Evolutionary conservation across 2,113 vertebrate genomes (phyloP).

Genomic region (Brachyhypopomus gauderio): DNA sequence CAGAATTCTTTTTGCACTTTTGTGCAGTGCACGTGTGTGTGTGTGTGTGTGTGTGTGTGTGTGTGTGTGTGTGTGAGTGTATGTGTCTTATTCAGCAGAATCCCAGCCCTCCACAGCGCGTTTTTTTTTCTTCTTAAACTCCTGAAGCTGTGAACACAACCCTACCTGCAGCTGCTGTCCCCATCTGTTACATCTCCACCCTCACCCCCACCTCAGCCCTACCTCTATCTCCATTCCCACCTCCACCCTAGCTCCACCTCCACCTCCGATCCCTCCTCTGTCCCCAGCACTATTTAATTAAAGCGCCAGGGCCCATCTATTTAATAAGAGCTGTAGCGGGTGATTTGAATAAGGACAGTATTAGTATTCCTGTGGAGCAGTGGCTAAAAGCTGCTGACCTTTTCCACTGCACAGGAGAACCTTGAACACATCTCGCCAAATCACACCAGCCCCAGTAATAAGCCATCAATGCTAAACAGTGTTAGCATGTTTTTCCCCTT

Average conservation of each 20-base stretch:
- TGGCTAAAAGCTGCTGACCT: slow-evolving; percentile 99
- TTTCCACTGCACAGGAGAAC: slow-evolving; percentile 93
- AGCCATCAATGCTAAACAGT: slow-evolving; percentile 87
- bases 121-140: slow-evolving; percentile 92
- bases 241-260: no score
- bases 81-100: slow-evolving; percentile 63
- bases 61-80: slow-evolving; percentile 53
- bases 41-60: slow-evolving; percentile 40
- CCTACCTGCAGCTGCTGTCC: slow-evolving; percentile 82
- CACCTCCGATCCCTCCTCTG: slow-evolving; percentile 59
- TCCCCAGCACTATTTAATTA: slow-evolving; percentile 94
- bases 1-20: slow-evolving; percentile 2
- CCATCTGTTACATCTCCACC: slow-evolving; percentile 74
- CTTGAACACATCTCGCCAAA: slow-evolving; percentile 95
- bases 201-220: no score
- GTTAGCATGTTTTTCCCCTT: slow-evolving; percentile 62
- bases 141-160: slow-evolving; percentile 85
- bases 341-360: slow-evolving; percentile 99
- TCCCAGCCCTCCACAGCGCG: slow-evolving; percentile 92
- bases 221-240: slow-evolving; percentile 70
- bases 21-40: background rate
- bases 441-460: slow-evolving; percentile 87
- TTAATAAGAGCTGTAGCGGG: slow-evolving; percentile 96
- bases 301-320: slow-evolving; percentile 84
- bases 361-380: slow-evolving; percentile 95